Evolutionary conservation across 1,140 invertebrate genomes (phyloP), one percentile per base, ranked within the genome.

Genomic region (Pygmarrhopalites habei): DNA sequence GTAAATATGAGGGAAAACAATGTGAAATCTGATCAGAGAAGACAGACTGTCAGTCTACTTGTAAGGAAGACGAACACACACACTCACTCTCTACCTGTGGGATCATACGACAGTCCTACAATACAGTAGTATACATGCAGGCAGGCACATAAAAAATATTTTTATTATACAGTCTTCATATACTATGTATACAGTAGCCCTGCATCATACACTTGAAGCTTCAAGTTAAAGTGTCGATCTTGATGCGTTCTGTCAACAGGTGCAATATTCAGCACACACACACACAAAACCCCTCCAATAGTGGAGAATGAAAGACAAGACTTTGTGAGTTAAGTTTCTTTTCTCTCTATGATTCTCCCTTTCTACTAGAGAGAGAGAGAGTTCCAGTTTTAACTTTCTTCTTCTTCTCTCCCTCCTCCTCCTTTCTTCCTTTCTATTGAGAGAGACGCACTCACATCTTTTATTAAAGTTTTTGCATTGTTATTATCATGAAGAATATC

Each of bases 391-490:
- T 62, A 62, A 62, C 60, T 62, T 62, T 56, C 46, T 19, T 53
- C 60, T 62, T 28, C 32, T 62, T 52, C 25, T 12, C 25, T 49
- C 19, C 19, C 46, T 14, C 46, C 19, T 7, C 46, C 10, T 21
- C 12, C 46, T 52, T 21, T 52, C 49, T 52, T 52, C 5, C n/a
- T 52, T 10, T 52, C 25, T 28, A 30, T 53, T 53, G 51, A 46
- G 21, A 21, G 10, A 64, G 55, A 58, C 52, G 12, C 39, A 56
- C 43, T 62, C 53, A 57, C 28, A 58, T 64, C 62, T 64, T 64
- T 64, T 64, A 64, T 64, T 64, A 64, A 64, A 64, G 43, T 58
- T 63, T 62, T 64, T 64, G 62, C 62, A 64, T 64, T 64, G 55
- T 64, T 64, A 64, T 58, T 49, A 58, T 62, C 53, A 55, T 57